Evolutionary conservation across 2,113 vertebrate species (phyloP).

Genomic region (Lanius collurio): DNA sequence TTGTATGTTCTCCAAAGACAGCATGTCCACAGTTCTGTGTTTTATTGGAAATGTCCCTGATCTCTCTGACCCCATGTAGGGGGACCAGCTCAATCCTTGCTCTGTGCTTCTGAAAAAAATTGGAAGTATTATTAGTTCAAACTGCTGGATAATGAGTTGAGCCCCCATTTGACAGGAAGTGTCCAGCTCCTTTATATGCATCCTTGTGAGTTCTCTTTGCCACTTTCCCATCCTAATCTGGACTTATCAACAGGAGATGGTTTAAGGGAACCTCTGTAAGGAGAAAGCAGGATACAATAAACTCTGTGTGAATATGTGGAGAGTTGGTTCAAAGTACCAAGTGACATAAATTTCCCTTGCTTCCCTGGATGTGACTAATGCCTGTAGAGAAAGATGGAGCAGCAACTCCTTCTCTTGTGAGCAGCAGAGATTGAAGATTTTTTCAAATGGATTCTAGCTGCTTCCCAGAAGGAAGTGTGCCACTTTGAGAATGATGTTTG

Average conservation of each 20-base stretch:
- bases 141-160: background rate
- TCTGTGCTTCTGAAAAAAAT: background rate
- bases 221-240: background rate
- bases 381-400: background rate
- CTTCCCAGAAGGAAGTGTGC: background rate
- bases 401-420: background rate
- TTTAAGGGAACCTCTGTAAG: background rate
- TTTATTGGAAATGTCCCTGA: background rate
- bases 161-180: background rate
- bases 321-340: background rate
- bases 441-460: slow-evolving; percentile 5
- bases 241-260: background rate
- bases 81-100: background rate
- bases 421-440: background rate
- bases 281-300: background rate
- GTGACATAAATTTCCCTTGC: background rate
- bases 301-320: background rate
- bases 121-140: background rate
- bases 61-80: background rate
- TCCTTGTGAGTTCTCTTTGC: background rate
- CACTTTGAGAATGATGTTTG: background rate
- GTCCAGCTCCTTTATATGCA: background rate
- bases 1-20: background rate
- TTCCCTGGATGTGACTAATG: background rate
- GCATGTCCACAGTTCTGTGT: background rate